Base-by-base conservation (phyloP, 2,888 invertebrate species). In the Heteromyza rotundicornis region DNA sequence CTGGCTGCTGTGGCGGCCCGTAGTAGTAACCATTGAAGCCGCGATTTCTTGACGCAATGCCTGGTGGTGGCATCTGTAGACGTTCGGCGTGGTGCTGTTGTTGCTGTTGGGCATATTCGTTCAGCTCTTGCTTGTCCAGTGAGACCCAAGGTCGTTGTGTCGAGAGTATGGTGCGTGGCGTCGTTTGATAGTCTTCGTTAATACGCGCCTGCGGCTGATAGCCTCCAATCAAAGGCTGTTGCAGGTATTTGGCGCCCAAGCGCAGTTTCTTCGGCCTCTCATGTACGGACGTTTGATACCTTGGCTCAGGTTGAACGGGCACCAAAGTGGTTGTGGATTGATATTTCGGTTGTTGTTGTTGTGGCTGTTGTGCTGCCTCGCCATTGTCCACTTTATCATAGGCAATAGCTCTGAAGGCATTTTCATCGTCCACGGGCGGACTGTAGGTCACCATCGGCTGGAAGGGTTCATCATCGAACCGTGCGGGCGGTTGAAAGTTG, bases 151-250 rank as follows among this genome's bases (percentile, higher is more conserved):
- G 67, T 23, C 62, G 66, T 44, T 68, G 68, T 5, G 72, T 70
- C 8, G 69, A 66, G 3, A 59, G 88, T 88, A 14, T 90, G 89
- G 80, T 90, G 89, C 79, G 89, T 89, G 35, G 86, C 86, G 71
- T 89, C 86, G 78, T 87, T 86, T 72, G 85, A 86, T 17, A 86
- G 82, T 7, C 88, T 1, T 2, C 12, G 23, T 14, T 20, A 1
- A 59, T 56, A 40, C 64, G 64, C 17, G 58, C 58, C 23, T 64
- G 62, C 8, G 24, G 32, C 12, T 36, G 58, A 20, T 55, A 60
- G 53, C 54, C 1, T 7, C 55, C 7, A 20, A 55, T 27, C 14
- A 56, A 24, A 1, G 64, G 59, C 40, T 68, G 69, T 16, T 70
- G 70, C 2, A 71, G 50, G 23, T 70, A 69, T 55, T 71, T 71